Evolutionary conservation across 23 tunicate species (phyloP).

Genomic region (Halocynthia aurantium): DNA sequence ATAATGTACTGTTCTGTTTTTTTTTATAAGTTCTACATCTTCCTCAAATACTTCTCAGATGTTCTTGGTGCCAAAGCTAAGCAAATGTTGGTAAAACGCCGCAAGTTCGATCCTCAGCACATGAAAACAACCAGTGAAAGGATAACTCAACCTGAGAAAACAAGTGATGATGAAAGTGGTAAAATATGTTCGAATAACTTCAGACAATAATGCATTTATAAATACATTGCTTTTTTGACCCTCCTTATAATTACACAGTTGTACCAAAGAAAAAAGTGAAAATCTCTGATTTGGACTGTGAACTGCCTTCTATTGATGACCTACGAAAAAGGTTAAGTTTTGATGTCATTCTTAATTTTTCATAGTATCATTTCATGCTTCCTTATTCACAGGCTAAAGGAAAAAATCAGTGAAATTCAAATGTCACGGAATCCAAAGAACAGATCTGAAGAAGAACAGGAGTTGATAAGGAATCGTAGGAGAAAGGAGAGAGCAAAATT

Average conservation of each 20-base stretch:
- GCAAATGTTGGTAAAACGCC: constrained; percentile 22
- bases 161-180: constrained; percentile 2
- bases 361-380: not conserved
- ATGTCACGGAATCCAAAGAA: constrained; percentile 31
- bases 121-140: constrained; percentile 33
- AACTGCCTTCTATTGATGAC: constrained; percentile 9
- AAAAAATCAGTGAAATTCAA: constrained; percentile 37
- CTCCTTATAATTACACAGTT: too few relatives aligned
- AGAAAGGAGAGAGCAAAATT: constrained; percentile 24
- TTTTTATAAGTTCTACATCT: not conserved
- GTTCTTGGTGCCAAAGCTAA: not conserved
- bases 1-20: not conserved
- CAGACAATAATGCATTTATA: too few relatives aligned
- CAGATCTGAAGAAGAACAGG: constrained; percentile 19
- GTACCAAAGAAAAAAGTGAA: not conserved
- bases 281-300: not conserved
- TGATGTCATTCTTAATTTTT: not conserved
- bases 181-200: too few relatives aligned
- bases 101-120: constrained; percentile 25
- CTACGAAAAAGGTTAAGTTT: constrained; percentile 5
- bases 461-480: constrained; percentile 2
- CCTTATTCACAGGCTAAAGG: constrained; percentile 12
- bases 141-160: not conserved
- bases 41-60: not conserved
- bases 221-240: too few relatives aligned